A percentile compares a stretch with the other conserved stretches of the same genome.
These are phyloP conservation scores for Acanthurus tractus DNA, from an alignment of 2,797 vertebrate genomes.

Conservation along the genomic window DNA sequence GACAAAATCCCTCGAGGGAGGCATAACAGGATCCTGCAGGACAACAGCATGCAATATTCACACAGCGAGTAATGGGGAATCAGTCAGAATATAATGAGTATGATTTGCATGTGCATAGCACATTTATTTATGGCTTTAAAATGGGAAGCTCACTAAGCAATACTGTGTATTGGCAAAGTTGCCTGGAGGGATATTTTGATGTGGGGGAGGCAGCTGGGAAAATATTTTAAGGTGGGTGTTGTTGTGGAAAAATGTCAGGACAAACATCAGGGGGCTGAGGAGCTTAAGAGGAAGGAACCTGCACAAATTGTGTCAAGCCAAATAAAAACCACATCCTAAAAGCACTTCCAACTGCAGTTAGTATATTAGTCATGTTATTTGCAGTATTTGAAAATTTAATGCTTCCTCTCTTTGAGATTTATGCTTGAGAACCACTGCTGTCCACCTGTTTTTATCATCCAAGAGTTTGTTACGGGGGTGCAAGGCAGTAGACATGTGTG, in stretches of 20 bases:
- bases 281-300: slow-evolving; percentile 48
- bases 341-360: slow-evolving; percentile 43
- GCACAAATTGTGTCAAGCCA: slow-evolving; percentile 52
- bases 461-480: slow-evolving; percentile 21
- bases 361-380: slow-evolving; percentile 44
- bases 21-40: slow-evolving; percentile 27
- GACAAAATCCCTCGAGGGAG: slow-evolving; percentile 27
- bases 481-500: slow-evolving; percentile 17
- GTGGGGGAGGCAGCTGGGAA: slow-evolving; percentile 64
- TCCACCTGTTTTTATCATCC: slow-evolving; percentile 59
- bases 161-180: slow-evolving; percentile 46
- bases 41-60: slow-evolving; percentile 28
- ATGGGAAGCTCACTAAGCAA: slow-evolving; percentile 46
- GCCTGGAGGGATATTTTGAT: slow-evolving; percentile 64
- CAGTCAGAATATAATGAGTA: slow-evolving; percentile 51
- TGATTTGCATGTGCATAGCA: slow-evolving; percentile 61
- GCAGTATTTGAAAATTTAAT: slow-evolving; percentile 28
- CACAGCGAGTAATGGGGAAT: slow-evolving; percentile 32
- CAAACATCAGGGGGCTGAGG: slow-evolving; percentile 68
- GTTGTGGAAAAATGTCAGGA: slow-evolving; percentile 68
- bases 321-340: slow-evolving; percentile 70
- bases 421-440: slow-evolving; percentile 33
- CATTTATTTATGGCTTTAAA: slow-evolving; percentile 54
- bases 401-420: slow-evolving; percentile 47
- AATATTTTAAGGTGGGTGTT: slow-evolving; percentile 68